Evolutionary conservation across 2,797 vertebrate species (phyloP), one percentile per base, ranked within the genome.

Genomic region (Syndactyla subalaris): DNA sequence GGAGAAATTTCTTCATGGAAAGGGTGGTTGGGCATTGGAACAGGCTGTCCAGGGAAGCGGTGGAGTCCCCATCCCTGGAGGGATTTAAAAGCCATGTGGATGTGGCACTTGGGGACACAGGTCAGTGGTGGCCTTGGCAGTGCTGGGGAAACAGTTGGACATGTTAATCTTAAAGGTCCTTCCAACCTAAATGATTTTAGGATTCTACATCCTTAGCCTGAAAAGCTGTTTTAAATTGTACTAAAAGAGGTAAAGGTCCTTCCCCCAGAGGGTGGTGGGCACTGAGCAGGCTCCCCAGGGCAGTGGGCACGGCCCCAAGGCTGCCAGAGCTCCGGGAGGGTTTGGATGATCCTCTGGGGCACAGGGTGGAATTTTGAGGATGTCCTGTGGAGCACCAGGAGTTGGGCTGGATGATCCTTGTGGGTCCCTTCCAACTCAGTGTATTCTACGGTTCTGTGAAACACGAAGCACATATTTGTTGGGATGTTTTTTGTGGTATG

Each of bases 401-500:
- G n/a, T 6, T 21, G n/a, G 2, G 3, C 39, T 12, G 21, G 39
- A 6, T 15, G 38, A 27, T 65, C 51, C 72, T 4, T 20, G n/a
- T 3, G 32, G 22, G 23, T 65, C 32, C 43, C 43, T 46, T 46
- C 43, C 32, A 45, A 18, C 43, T 34, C 43, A 26, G 22, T 32
- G 7, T 26, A n/a, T 46, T n/a, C 43, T 24, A 4, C 5, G 7
- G 22, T 3, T 6, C 48, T 16, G 0, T 63, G 14, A 27, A 58
- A 17, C 1, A 3, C 21, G 5, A n/a, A 18, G 54, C 13, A 29
- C 5, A 1, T 0, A 2, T 14, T 24, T 26, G 41, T 22, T 2
- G 55, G 8, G 39, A 22, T 20, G 18, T 19, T 46, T 22, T 36
- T 39, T 18, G 14, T 0, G 30, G 36, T 36, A 21, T 27, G 59